These are phyloP conservation scores for Xyrauchen texanus DNA, from an alignment of 2,113 vertebrate species.

Conservation along the genomic window DNA sequence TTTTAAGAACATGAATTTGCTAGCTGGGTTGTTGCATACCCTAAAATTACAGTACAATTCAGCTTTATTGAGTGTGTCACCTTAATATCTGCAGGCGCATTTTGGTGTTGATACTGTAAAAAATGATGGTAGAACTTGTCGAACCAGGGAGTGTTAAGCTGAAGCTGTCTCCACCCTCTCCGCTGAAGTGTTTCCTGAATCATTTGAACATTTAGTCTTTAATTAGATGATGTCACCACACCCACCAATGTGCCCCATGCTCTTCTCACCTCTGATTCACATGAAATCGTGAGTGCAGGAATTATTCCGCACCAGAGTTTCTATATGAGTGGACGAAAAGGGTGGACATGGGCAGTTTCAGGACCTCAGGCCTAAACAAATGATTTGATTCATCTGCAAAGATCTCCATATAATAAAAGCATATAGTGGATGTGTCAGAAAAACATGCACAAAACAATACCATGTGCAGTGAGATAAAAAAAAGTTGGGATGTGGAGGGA, in stretches of 20 bases:
- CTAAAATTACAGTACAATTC: background rate
- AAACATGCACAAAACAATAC: no score
- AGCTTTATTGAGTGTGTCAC: background rate
- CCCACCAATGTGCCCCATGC: background rate
- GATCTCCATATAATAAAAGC: no score
- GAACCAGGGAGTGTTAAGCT: conserved; percentile 6
- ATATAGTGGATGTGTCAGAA: no score
- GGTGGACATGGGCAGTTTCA: background rate
- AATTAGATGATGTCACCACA: background rate
- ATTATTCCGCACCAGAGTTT: background rate
- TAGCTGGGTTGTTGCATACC: background rate
- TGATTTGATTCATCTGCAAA: no score
- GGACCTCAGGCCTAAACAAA: background rate
- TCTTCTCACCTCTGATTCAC: background rate
- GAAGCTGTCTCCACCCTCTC: background rate
- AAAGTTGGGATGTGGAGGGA: no score
- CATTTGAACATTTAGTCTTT: background rate
- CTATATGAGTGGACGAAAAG: background rate
- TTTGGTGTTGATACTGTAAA: no score
- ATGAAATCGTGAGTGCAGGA: background rate
- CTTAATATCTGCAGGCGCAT: background rate
- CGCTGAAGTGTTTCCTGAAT: background rate
- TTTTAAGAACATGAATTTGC: no score
- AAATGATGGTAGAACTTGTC: background rate
- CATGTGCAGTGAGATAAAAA: no score